Evolutionary conservation across 2,113 vertebrate genomes (phyloP), one percentile per base, ranked within the genome.

Genomic region (Falco punctatus): DNA sequence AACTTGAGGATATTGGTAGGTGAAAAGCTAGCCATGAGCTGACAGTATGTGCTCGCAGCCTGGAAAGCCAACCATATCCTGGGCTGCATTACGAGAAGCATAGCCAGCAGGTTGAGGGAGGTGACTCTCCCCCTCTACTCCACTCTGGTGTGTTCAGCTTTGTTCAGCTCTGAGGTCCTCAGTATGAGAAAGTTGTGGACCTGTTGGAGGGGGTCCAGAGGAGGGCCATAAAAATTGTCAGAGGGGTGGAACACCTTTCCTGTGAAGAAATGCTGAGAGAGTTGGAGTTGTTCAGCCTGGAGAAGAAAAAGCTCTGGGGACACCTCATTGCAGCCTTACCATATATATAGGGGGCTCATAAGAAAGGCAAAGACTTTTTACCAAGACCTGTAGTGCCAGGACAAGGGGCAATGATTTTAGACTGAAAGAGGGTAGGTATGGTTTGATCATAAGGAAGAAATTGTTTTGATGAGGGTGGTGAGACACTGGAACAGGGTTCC

Each of bases 1-100:
- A 35, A 46, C 18, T 33, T 33, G 33, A 6, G 35, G 7, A 4
- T 74, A 52, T 5, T 5, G 6, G 18, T 46, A 9, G 38, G 11
- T 51, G 26, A 57, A 64, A 71, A 71, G 13, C 42, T 42, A 42
- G 42, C 42, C 42, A 42, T 42, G 42, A 42, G 42, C 21, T 78
- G 18, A 49, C 32, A 12, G 7, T 2, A 4, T 35, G 16, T 3
- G 1, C 24, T 70, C 2, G 0, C 35, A 54, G 9, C 21, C 51
- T 33, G 44, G 58, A 86, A 42, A 3, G 38, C 46, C n/a, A 10
- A 5, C 14, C 0, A 0, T 7, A 8, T 26, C 46, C 5, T 59
- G 64, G 33, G 13, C 33, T 35, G 1, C n/a, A 21, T 65, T 16
- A 44, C 42, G 40, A 74, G 32, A 24, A 59, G 17, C 0, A 0